Evolutionary conservation across 2,888 invertebrate species (phyloP).

Genomic region (Calephelis perditalis): DNA sequence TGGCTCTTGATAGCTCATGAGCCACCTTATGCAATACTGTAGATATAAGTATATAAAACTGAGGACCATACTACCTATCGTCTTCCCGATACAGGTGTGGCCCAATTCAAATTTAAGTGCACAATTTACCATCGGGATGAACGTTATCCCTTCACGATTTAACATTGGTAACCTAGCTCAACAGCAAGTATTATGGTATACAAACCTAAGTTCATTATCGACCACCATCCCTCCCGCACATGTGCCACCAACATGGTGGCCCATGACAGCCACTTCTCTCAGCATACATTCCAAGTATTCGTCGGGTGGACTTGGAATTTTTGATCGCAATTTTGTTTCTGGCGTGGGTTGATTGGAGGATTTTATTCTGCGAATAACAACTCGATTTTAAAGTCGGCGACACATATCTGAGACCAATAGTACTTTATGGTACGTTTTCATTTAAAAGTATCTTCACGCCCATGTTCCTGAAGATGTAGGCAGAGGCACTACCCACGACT

Average conservation of each 20-base stretch:
- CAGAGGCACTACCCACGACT: no score
- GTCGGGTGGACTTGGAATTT: conserved; percentile 51
- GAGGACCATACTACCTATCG: no score
- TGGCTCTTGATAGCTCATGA: no score
- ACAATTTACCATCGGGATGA: no score
- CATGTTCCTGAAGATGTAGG: no score
- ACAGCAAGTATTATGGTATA: not conserved
- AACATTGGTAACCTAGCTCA: no score
- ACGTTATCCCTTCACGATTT: no score
- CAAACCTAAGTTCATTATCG: conserved; percentile 80
- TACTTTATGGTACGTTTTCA: not conserved
- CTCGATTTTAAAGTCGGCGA: not conserved
- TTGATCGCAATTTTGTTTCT: conserved; percentile 27
- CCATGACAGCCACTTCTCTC: conserved; percentile 80
- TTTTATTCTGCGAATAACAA: conserved; percentile 23
- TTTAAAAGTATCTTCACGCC: no score
- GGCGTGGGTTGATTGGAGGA: not conserved
- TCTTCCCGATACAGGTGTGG: no score
- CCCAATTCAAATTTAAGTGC: no score
- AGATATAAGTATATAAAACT: no score
- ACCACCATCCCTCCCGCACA: conserved; percentile 88
- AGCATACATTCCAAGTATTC: conserved; percentile 81
- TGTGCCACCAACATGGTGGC: conserved; percentile 90
- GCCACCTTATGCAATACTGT: no score
- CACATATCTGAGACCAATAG: not conserved